Conservation (phyloP, 2,888 invertebrate genomes). For the Chalcosyrphus nemorum region DNA sequence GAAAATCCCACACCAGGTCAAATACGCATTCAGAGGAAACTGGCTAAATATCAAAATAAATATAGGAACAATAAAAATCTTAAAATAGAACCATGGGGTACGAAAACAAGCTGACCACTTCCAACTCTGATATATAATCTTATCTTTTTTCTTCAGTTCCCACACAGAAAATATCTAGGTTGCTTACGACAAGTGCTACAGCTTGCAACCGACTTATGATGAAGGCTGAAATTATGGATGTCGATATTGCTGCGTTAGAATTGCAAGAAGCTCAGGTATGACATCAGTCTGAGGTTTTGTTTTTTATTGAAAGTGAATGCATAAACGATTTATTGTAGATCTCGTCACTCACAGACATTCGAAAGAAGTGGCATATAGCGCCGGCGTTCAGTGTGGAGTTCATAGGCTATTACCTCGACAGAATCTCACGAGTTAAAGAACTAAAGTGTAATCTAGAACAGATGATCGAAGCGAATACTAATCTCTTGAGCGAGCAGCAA, state of each 20-base stretch:
- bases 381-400: constrained; percentile 97
- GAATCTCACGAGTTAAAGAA: constrained; percentile 91
- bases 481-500: constrained; percentile 90
- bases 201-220: constrained; percentile 91
- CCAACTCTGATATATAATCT: neutral
- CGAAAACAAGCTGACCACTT: constrained; percentile 72
- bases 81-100: constrained; percentile 93
- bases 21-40: constrained; percentile 89
- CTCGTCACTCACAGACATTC: constrained; percentile 91
- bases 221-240: constrained; percentile 95
- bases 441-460: constrained; percentile 90
- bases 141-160: constrained; percentile 85
- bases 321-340: constrained; percentile 81
- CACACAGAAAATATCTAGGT: constrained; percentile 96
- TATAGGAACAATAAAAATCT: constrained; percentile 89
- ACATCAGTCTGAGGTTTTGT: no score
- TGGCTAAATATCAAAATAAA: constrained; percentile 92
- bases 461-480: constrained; percentile 88
- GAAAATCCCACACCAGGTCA: constrained; percentile 86
- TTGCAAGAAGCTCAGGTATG: constrained; percentile 90
- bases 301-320: neutral
- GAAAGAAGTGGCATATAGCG: constrained; percentile 96
- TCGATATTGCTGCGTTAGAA: constrained; percentile 91
- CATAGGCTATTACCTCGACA: constrained; percentile 95
- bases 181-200: constrained; percentile 94